Evolutionary conservation across 2,888 invertebrate genomes (phyloP).

Genomic region (Lamellibrachia columna): DNA sequence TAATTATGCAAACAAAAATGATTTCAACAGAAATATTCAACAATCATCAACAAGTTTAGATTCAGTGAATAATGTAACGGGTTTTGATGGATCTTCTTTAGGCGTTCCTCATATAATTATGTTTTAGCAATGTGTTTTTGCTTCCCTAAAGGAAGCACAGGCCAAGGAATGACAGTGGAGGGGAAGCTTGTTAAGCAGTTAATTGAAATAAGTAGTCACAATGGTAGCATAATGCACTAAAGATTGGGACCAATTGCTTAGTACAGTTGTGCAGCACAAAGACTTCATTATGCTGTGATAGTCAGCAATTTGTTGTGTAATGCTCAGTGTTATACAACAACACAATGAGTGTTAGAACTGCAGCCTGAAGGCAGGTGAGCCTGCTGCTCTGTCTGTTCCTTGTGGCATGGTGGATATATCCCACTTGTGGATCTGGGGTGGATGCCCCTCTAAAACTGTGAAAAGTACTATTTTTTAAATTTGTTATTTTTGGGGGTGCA

Average conservation of each 20-base stretch:
- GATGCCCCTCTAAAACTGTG: neutral
- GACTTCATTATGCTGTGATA: constrained; percentile 16
- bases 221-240: neutral
- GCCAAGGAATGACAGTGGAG: neutral
- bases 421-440: neutral
- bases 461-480: neutral
- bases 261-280: neutral
- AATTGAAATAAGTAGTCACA: neutral
- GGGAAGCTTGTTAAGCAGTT: neutral
- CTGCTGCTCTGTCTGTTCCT: neutral
- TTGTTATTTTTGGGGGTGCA: neutral
- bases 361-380: neutral
- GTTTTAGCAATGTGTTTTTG: neutral
- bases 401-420: neutral
- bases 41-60: neutral
- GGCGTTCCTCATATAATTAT: neutral
- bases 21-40: neutral
- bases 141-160: neutral
- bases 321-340: neutral
- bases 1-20: neutral
- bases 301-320: neutral
- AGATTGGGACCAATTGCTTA: neutral
- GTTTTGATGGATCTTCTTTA: neutral
- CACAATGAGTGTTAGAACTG: neutral
- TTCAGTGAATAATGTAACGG: neutral